Evolutionary conservation across 2,113 vertebrate species (phyloP), one percentile per base, ranked within the genome.

Genomic region (Antechinus flavipes): DNA sequence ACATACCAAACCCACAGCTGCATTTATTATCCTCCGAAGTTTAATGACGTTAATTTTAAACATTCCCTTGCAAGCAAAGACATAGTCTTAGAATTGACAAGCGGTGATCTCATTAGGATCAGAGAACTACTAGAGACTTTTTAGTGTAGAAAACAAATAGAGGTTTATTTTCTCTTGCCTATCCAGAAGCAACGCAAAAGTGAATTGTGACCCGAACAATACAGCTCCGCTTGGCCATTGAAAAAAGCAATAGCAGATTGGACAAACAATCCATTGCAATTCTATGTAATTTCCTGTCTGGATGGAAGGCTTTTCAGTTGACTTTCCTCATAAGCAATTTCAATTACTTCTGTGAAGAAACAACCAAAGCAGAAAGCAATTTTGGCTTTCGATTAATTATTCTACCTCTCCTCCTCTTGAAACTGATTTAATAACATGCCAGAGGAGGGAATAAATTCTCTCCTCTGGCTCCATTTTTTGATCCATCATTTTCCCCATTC

Each of bases 261-360:
- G 49, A 35, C 19, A 89, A 95, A 92, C 84, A 35, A 49, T 95
- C 93, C 92, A 35, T 23, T 93, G 3, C 30, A 91, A 90, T 92
- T 95, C 27, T 90, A 92, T 22, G 35, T 53, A 47, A 23, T 42
- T 61, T 11, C 11, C 46, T 90, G 25, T 3, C 35, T 95, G 55
- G 53, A 7, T 90, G 11, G 8, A 54, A 46, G 16, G 61, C 55
- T 89, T 19, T 3, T 89, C 35, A 49, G 55, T 90, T 53, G 8
- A 42, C 50, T 61, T 93, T 5, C 2, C 22, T 91, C 91, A 91
- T 35, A 50, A 61, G 42, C 89, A 5, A 42, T 90, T 96, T 91
- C 90, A 93, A 92, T 46, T 91, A 26, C 22, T 42, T 61, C 42
- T 94, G n/a, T 91, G 96, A 61, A 50, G 89, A 94, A 46, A 6